A percentile compares a stretch with the other conserved stretches of the same genome.
Evolutionary conservation across 2,888 invertebrate genomes (phyloP).

Genomic region (Kuschelorhynchus macadamiae): DNA sequence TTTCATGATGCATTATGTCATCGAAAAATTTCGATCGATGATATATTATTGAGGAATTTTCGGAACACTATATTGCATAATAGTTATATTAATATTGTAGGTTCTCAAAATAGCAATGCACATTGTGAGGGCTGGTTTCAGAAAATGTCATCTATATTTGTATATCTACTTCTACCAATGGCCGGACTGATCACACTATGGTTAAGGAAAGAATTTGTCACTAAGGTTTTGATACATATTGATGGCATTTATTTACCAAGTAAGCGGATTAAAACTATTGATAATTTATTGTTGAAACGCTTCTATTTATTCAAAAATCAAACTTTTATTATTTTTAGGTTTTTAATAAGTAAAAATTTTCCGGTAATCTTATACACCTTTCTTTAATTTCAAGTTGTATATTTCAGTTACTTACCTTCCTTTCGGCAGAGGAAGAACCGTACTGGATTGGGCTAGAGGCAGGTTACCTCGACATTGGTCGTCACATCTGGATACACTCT

Average conservation of each 20-base stretch:
- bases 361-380: no score
- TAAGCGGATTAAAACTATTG: slow-evolving; percentile 58
- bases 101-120: slow-evolving; percentile 12
- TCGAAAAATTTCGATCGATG: no score
- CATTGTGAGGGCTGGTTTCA: background rate
- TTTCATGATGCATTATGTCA: no score
- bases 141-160: slow-evolving; percentile 62
- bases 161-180: slow-evolving; percentile 73
- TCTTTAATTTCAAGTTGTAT: slow-evolving; percentile 17
- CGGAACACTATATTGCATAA: no score
- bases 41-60: no score
- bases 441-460: slow-evolving; percentile 63
- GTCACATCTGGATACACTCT: slow-evolving; percentile 57
- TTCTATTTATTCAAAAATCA: no score
- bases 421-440: slow-evolving; percentile 62
- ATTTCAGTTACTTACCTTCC: slow-evolving; percentile 64
- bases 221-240: slow-evolving; percentile 71
- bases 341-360: no score
- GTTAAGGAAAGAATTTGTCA: slow-evolving; percentile 72
- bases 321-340: no score
- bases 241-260: slow-evolving; percentile 73
- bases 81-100: no score
- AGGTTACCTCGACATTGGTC: slow-evolving; percentile 61
- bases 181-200: slow-evolving; percentile 73
- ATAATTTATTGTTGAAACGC: slow-evolving; percentile 9